A percentile compares a stretch with the other conserved stretches of the same genome.
Conservation (phyloP, 2,113 vertebrate genomes). For the Xyliphius kryptos region DNA sequence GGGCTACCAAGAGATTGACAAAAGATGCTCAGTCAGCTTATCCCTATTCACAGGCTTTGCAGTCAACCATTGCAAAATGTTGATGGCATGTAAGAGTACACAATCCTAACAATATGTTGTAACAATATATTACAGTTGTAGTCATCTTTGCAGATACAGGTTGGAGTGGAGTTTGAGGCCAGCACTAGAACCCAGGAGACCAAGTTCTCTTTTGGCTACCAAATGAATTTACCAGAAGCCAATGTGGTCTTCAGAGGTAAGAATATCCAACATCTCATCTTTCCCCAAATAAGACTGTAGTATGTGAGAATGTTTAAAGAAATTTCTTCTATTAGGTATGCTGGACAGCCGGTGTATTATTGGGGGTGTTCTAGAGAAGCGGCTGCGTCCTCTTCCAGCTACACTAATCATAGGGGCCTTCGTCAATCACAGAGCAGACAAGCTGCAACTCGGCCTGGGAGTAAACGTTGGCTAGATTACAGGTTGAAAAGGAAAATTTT, state of each 20-base stretch:
- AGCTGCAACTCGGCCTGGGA: slow-evolving; percentile 90
- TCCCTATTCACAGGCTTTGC: no score
- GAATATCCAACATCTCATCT: not conserved
- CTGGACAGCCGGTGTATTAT: slow-evolving; percentile 93
- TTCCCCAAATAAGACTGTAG: no score
- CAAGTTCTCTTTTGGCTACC: slow-evolving; percentile 89
- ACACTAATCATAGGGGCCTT: slow-evolving; percentile 89
- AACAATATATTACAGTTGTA: no score
- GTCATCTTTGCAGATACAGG: slow-evolving; percentile 76
- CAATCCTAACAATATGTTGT: no score
- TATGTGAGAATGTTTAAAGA: no score
- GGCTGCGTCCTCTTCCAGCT: slow-evolving; percentile 80
- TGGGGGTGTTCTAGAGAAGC: slow-evolving; percentile 89
- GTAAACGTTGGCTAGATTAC: slow-evolving; percentile 77
- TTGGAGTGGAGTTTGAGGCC: slow-evolving; percentile 94
- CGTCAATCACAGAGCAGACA: slow-evolving; percentile 87
- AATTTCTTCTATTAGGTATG: slow-evolving; percentile 68
- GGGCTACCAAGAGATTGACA: no score
- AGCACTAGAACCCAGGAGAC: slow-evolving; percentile 92
- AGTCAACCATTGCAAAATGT: no score
- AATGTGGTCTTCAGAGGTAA: slow-evolving; percentile 89
- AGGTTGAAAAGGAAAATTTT: no score
- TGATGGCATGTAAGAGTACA: no score
- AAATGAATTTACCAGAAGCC: slow-evolving; percentile 83
- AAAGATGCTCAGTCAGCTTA: no score